Evolutionary conservation across 2,888 invertebrate genomes (phyloP), one percentile per base, ranked within the genome.

Genomic region (Bombyx huttoni): DNA sequence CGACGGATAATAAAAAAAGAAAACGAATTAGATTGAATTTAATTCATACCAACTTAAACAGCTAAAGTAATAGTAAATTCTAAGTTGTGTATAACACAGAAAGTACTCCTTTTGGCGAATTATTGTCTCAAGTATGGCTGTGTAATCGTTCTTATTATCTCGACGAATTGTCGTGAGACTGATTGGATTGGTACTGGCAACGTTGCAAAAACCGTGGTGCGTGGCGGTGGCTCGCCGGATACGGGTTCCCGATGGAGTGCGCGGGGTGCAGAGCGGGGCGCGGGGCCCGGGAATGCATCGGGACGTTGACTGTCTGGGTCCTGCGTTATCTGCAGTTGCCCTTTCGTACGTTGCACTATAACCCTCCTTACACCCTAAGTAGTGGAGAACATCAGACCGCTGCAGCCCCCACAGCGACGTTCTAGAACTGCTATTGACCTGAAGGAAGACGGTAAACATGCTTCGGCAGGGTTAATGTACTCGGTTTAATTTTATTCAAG

Each of bases 251-350:
- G 72, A 68, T 70, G 75, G 70, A 75, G 65, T 56, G 55, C 62
- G 63, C 61, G 62, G 57, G 57, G 55, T 56, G 64, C 58, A 55
- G 58, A 52, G 62, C 61, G 63, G 61, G 59, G 64, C 60, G 61
- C 60, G 55, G 61, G 67, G 64, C 64, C 61, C 69, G 74, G 75
- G 78, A 78, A 75, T 81, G 83, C 83, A 84, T 80, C 80, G 84
- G 86, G 85, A 83, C 86, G 78, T 87, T 87, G 87, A 87, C 87
- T 87, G 87, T 88, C 87, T 87, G 86, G 83, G 77, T 71, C 76
- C 74, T 75, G 81, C 76, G 81, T 81, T 86, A 86, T 88, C 87
- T 86, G 87, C 87, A 87, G 82, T 88, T 84, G 86, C 88, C 89
- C 88, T 88, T 86, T 84, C 76, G 82, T 82, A 80, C 85, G 82